Evolutionary conservation across 1,140 invertebrate genomes (phyloP).

Genomic region (Teleogryllus occipitalis): DNA sequence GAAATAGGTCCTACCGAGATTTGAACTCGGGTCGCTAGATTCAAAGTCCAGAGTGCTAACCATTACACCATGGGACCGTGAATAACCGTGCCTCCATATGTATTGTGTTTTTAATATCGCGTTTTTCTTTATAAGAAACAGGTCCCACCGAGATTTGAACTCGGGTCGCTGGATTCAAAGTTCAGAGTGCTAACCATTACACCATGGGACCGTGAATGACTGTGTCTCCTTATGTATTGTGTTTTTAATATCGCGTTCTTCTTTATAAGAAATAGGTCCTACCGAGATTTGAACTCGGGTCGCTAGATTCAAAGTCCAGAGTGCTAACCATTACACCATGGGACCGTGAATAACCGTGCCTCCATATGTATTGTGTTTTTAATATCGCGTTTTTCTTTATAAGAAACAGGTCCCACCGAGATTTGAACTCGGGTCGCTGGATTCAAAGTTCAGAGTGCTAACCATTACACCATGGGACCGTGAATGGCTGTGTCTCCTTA

Average conservation of each 20-base stretch:
- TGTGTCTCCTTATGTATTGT: too few species aligned
- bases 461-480: slow-evolving; percentile 45
- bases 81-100: too few species aligned
- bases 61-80: slow-evolving; percentile 44
- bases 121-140: too few species aligned
- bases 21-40: slow-evolving; percentile 68
- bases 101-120: too few species aligned
- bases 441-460: slow-evolving; percentile 59
- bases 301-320: slow-evolving; percentile 58
- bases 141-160: slow-evolving; percentile 50
- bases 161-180: slow-evolving; percentile 43
- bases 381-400: too few species aligned
- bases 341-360: too few species aligned
- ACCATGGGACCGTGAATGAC: too few species aligned
- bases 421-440: slow-evolving; percentile 55
- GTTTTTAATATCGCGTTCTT: too few species aligned
- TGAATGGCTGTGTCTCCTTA: too few species aligned
- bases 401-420: slow-evolving; percentile 51
- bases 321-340: slow-evolving; percentile 52
- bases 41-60: slow-evolving; percentile 72
- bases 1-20: slow-evolving; percentile 50
- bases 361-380: too few species aligned
- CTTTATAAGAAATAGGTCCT: too few species aligned
- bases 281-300: slow-evolving; percentile 53
- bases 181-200: too few species aligned